Percentiles rank a stretch among this genome's conserved stretches.
Evolutionary conservation across 2,797 vertebrate genomes (phyloP).

Genomic region (Cryptoprocta ferox): DNA sequence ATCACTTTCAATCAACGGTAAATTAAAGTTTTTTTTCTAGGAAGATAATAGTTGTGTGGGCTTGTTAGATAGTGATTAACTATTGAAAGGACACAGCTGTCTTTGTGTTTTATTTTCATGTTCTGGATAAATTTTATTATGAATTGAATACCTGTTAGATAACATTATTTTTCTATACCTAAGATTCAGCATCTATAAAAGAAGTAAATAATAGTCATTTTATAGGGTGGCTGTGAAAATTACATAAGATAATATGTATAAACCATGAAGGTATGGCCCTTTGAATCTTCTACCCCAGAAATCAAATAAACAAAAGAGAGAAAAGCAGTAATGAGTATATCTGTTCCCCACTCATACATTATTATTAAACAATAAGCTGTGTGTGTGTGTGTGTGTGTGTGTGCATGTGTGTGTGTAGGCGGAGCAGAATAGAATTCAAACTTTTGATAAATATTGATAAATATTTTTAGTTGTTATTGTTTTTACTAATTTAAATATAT

Average conservation of each 20-base stretch:
- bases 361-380: neutral
- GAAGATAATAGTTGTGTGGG: neutral
- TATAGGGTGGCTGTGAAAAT: neutral
- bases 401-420: neutral
- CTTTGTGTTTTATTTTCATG: neutral
- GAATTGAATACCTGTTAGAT: neutral
- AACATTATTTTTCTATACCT: neutral
- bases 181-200: neutral
- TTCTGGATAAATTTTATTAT: neutral
- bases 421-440: too few relatives aligned
- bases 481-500: neutral
- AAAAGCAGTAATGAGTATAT: neutral
- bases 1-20: neutral
- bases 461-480: neutral
- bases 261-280: neutral
- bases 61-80: neutral
- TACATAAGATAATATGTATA: neutral
- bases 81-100: neutral
- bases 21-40: neutral
- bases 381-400: neutral
- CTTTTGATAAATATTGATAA: neutral
- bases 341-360: neutral
- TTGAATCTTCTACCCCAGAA: neutral
- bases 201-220: neutral
- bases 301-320: neutral